phyloP scores from a whole-genome alignment of 2,113 vertebrate genomes.

The Rhineura floridana region DNA sequence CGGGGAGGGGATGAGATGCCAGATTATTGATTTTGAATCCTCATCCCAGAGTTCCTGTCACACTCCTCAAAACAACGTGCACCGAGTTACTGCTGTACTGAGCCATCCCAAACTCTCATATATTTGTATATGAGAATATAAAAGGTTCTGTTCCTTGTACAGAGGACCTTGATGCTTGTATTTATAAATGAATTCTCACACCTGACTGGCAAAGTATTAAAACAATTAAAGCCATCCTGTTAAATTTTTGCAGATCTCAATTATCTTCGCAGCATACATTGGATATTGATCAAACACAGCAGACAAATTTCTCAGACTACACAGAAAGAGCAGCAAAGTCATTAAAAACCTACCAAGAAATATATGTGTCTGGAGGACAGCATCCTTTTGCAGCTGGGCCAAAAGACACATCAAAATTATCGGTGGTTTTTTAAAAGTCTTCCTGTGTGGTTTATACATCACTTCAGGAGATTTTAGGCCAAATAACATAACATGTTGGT shows the following conservation, averaged over 20 bases:
- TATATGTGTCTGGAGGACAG: background rate
- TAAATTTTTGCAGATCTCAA: background rate
- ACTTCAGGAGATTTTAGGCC: background rate
- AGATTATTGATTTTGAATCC: no score
- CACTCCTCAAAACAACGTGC: background rate
- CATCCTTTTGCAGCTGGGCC: background rate
- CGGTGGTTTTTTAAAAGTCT: background rate
- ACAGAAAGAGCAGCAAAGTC: background rate
- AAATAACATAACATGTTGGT: background rate
- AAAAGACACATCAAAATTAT: background rate
- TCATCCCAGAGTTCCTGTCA: no score
- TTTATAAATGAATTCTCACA: background rate
- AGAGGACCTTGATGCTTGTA: background rate
- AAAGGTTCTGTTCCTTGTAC: no score
- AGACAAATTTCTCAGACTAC: background rate
- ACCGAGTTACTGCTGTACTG: background rate
- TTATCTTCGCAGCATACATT: background rate
- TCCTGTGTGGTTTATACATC: background rate
- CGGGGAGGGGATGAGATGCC: no score
- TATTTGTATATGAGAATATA: background rate
- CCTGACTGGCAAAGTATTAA: background rate
- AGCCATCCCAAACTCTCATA: background rate
- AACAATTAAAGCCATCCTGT: slow-evolving; percentile 1
- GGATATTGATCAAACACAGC: background rate
- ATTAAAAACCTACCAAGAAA: background rate